A percentile compares a stretch with the other conserved stretches of the same genome.
Conservation (phyloP, 30 jellyfish, hydroid and myxozoan species). For the Aurelia aurita complex sp. Pacific region DNA sequence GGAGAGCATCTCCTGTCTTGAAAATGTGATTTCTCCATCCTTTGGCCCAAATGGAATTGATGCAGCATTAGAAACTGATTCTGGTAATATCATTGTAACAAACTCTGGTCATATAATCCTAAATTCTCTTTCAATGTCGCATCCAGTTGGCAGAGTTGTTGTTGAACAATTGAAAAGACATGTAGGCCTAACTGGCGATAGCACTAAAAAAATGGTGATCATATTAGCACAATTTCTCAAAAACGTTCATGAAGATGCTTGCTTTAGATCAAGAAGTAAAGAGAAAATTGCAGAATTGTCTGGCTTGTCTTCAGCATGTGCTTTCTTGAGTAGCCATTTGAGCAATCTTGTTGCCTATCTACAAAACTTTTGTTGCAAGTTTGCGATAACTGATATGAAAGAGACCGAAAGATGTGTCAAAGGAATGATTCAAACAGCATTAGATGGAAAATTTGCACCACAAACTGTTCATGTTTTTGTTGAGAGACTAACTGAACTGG, state of each 20-base stretch:
- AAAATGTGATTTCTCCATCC: conserved; percentile 21
- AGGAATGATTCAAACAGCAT: conserved; percentile 17
- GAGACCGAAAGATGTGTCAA: background rate
- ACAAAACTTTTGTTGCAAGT: background rate
- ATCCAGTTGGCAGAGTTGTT: conserved; percentile 39
- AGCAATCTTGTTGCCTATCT: background rate
- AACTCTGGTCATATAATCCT: conserved; percentile 47
- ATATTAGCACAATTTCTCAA: conserved; percentile 26
- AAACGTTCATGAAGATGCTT: background rate
- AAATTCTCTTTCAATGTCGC: conserved; percentile 47
- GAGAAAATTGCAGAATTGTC: conserved; percentile 9
- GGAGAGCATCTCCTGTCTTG: conserved; percentile 19
- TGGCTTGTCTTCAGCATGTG: conserved; percentile 47
- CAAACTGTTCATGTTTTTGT: conserved; percentile 1
- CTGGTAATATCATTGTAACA: conserved; percentile 64
- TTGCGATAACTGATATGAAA: background rate
- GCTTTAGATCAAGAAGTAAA: background rate
- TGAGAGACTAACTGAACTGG: conserved; percentile 16
- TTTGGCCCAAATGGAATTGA: conserved; percentile 79
- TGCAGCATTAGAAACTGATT: conserved; percentile 48
- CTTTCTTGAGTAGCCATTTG: background rate
- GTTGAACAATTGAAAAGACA: conserved; percentile 23
- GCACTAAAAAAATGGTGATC: conserved; percentile 40
- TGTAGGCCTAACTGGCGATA: conserved; percentile 57
- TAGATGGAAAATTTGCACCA: conserved; percentile 36